phyloP scores from a whole-genome alignment of 2,113 vertebrate species.

The Phrynosoma blainvillii region DNA sequence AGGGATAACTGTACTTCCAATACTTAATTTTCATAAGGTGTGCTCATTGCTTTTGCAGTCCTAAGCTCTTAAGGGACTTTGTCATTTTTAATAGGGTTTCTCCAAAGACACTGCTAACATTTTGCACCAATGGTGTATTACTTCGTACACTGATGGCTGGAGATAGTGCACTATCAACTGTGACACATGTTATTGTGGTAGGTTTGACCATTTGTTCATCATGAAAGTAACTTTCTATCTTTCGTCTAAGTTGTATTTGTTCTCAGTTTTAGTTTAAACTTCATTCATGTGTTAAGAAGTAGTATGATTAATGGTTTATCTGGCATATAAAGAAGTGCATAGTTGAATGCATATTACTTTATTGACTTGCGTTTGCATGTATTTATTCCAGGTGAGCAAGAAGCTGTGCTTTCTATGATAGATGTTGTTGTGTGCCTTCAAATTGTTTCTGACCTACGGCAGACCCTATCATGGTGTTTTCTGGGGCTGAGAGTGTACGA shows the following conservation, averaged over 20 bases:
- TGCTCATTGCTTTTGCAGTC: neutral
- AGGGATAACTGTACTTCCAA: no score
- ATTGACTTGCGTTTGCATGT: neutral
- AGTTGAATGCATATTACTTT: neutral
- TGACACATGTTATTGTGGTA: conserved; percentile 97
- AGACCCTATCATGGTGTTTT: no score
- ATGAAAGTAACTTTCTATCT: neutral
- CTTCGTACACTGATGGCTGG: conserved; percentile 93
- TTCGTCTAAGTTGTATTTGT: neutral
- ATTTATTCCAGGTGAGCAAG: neutral
- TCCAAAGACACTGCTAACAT: conserved; percentile 92
- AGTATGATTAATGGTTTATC: neutral
- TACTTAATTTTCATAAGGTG: neutral
- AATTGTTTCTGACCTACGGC: no score
- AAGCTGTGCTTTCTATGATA: neutral
- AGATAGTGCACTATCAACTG: conserved; percentile 83
- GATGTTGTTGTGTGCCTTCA: no score
- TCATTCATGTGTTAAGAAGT: no score
- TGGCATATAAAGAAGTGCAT: neutral
- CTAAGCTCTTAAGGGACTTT: conserved; percentile 18
- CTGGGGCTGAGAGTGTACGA: no score
- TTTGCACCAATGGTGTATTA: conserved; percentile 93
- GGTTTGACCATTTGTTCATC: conserved; percentile 61
- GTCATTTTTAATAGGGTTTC: conserved; percentile 83
- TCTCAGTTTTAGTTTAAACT: neutral